These are phyloP conservation scores for Littorina saxatilis DNA, from an alignment of 1,140 invertebrate species.

Conservation along the genomic window DNA sequence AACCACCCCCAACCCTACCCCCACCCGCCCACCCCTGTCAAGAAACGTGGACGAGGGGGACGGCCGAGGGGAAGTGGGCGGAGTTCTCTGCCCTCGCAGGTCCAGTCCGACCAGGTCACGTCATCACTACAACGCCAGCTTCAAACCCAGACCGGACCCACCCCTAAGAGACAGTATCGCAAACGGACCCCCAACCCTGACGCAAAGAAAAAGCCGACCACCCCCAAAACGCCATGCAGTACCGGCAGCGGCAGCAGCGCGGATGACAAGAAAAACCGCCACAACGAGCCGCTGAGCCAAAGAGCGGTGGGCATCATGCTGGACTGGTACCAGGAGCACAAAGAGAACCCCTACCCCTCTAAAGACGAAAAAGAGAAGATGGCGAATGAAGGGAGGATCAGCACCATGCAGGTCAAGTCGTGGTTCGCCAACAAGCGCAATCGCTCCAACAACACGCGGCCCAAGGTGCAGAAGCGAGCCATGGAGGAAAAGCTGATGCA, in stretches of 20 bases:
- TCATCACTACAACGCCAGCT: constrained; percentile 32
- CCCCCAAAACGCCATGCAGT: not conserved
- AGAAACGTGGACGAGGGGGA: not conserved
- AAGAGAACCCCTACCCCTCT: constrained; percentile 70
- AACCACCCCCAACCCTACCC: no score
- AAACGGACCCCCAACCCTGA: not conserved
- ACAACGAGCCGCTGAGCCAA: constrained; percentile 68
- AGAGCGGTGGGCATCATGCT: constrained; percentile 64
- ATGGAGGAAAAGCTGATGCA: constrained; percentile 65
- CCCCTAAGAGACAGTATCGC: constrained; percentile 7
- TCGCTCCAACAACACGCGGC: constrained; percentile 71
- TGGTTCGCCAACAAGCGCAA: constrained; percentile 74
- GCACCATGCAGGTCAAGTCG: constrained; percentile 69
- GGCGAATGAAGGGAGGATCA: constrained; percentile 66
- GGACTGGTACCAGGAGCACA: constrained; percentile 65
- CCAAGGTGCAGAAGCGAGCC: constrained; percentile 69
- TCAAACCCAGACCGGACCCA: not conserved
- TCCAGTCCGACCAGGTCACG: constrained; percentile 48
- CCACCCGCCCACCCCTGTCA: not conserved
- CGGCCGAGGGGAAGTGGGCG: constrained; percentile 14
- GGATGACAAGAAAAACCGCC: constrained; percentile 41
- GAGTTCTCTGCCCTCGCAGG: constrained; percentile 8
- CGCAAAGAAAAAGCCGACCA: not conserved
- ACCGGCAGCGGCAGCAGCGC: not conserved
- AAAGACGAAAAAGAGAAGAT: constrained; percentile 67